These are phyloP conservation scores for Eueides isabella DNA, from an alignment of 1,140 invertebrate species.

Conservation along the genomic window DNA sequence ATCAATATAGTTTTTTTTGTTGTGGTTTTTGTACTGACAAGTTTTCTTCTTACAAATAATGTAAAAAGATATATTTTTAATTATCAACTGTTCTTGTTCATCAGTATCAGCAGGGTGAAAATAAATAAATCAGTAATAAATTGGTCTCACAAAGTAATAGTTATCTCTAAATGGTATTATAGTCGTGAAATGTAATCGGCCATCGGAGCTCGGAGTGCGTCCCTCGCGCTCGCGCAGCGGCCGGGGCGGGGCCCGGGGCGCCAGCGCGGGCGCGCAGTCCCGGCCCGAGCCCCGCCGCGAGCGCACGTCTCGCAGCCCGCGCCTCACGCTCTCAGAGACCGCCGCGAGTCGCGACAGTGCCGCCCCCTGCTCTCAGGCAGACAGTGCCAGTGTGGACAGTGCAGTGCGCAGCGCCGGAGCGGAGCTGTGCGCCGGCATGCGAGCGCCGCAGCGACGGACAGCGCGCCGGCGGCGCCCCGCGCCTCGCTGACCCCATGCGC, in stretches of 20 bases:
- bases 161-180: conserved; percentile 22
- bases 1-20: too few species aligned
- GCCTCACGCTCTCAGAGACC: conserved; percentile 13
- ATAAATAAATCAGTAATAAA: conserved; percentile 14
- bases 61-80: too few species aligned
- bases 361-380: conserved; percentile 13
- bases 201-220: conserved; percentile 19
- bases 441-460: conserved; percentile 40
- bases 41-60: too few species aligned
- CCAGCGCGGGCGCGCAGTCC: conserved; percentile 52
- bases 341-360: conserved; percentile 23
- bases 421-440: conserved; percentile 50
- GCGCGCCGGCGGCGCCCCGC: conserved; percentile 57
- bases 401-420: conserved; percentile 44
- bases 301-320: conserved; percentile 46
- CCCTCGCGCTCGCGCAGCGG: conserved; percentile 38
- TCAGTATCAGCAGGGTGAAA: too few species aligned
- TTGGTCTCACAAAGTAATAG: conserved; percentile 22
- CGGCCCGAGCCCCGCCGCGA: conserved; percentile 53
- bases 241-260: conserved; percentile 44
- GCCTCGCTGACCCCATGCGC: conserved; percentile 67
- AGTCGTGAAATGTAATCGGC: conserved; percentile 34
- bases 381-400: conserved; percentile 40
- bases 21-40: too few species aligned
- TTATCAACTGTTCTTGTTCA: too few species aligned